Evolutionary conservation across 2,113 vertebrate genomes (phyloP), one percentile per base, ranked within the genome.

Genomic region (Dicerorhinus sumatrensis): DNA sequence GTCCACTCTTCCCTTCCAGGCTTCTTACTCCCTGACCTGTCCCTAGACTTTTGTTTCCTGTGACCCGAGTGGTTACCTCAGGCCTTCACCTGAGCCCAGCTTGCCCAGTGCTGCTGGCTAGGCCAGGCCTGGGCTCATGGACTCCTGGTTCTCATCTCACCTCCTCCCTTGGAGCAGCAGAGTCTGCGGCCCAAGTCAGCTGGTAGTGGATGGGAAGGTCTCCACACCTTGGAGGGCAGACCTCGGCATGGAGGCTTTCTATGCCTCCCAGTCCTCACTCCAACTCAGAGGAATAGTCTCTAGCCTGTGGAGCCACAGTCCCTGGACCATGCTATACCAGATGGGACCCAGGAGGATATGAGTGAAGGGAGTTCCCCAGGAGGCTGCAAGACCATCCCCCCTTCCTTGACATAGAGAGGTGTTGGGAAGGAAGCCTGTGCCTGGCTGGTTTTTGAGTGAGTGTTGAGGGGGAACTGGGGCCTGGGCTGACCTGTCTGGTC

Each of bases 401-500:
- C 1, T 75, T 73, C 36, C 16, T 80, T 58, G 54, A 87, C 20
- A 10, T 2, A 9, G 36, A 63, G 25, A 76, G 33, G 27, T 70
- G 8, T 62, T 25, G 42, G 65, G 54, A 67, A 88, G 77, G 89
- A 86, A 86, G 48, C 31, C 69, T 39, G 25, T 63, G 20, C 23
- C 33, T 69, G 25, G 56, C 69, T 85, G 67, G 27, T 76, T 67
- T 92, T 77, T 48, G n/a, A 89, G 17, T 42, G 33, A 90, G 58
- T 56, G 8, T 60, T 60, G 7, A 76, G 36, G 79, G 63, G 46
- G 67, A 67, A 56, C 72, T 75, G 58, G 36, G 69, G 42, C 80
- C 56, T 93, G 62, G 81, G 56, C 70, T 82, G 87, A 84, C 72
- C 86, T 86, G 51, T 77, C 77, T 91, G 70, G 84, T 94, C 46